Conservation (phyloP, 2,797 vertebrate species). For the Mareca penelope region DNA sequence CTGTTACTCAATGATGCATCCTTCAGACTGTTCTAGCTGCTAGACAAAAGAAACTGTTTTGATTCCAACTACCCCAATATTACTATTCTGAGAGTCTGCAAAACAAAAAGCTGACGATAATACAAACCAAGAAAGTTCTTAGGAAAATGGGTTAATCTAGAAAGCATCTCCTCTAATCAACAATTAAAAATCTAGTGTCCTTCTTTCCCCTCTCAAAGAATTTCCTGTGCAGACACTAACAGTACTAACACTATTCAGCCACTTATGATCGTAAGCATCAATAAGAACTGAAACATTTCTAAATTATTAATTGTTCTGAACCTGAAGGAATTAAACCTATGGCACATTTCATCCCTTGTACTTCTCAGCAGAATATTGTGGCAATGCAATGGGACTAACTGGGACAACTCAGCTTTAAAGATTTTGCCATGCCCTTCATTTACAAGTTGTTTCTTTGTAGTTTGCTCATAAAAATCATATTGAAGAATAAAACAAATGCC, state of each 20-base stretch:
- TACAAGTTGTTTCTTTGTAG: neutral
- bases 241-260: neutral
- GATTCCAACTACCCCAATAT: neutral
- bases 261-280: neutral
- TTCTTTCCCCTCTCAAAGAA: neutral
- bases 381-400: neutral
- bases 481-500: neutral
- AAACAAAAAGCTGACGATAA: neutral
- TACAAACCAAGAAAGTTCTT: neutral
- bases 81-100: neutral
- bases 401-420: neutral
- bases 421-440: neutral
- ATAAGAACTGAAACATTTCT: slow-evolving; percentile 9
- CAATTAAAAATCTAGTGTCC: neutral
- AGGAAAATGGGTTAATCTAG: neutral
- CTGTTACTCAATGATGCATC: neutral
- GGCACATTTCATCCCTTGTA: neutral
- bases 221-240: neutral
- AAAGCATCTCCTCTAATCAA: slow-evolving; percentile 4
- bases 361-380: neutral
- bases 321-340: neutral
- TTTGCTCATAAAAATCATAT: neutral
- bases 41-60: neutral
- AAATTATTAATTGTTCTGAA: slow-evolving; percentile 50
- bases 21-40: neutral